Percentiles rank a stretch among this genome's conserved stretches.
Evolutionary conservation across 1,140 invertebrate genomes (phyloP).

Genomic region (Sitodiplosis mosellana): DNA sequence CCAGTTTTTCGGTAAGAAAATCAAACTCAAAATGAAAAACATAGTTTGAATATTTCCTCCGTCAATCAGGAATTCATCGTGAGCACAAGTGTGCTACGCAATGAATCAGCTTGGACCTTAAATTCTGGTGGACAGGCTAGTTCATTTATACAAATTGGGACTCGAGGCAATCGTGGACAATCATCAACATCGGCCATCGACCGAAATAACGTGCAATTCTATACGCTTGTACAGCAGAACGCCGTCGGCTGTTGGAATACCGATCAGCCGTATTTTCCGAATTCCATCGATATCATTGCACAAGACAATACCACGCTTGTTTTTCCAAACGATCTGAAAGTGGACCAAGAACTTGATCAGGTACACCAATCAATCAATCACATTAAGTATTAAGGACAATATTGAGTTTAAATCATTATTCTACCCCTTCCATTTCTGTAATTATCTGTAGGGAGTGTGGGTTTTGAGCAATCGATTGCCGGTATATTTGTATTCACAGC

Average conservation of each 20-base stretch:
- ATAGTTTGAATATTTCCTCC: not conserved
- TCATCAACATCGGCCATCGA: slow-evolving; percentile 52
- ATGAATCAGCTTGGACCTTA: slow-evolving; percentile 32
- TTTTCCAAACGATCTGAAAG: slow-evolving; percentile 61
- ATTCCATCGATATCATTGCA: slow-evolving; percentile 39
- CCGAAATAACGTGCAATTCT: slow-evolving; percentile 52
- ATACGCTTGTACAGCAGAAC: slow-evolving; percentile 51
- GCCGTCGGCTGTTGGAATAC: slow-evolving; percentile 64
- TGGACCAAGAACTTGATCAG: slow-evolving; percentile 45
- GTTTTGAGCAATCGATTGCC: slow-evolving; percentile 53
- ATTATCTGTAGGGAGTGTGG: slow-evolving; percentile 37
- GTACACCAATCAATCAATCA: not conserved
- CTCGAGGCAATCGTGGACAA: slow-evolving; percentile 41
- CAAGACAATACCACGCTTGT: slow-evolving; percentile 36
- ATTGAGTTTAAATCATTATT: not conserved
- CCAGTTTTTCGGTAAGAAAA: slow-evolving; percentile 38
- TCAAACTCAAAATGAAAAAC: not conserved
- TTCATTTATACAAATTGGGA: slow-evolving; percentile 40
- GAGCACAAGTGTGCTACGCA: slow-evolving; percentile 37
- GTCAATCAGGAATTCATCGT: slow-evolving; percentile 43
- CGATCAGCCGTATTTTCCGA: slow-evolving; percentile 39
- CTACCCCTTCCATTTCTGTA: too few species aligned
- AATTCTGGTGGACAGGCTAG: slow-evolving; percentile 24
- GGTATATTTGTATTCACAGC: slow-evolving; percentile 45
- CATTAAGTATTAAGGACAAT: not conserved